Evolutionary conservation across 2,888 invertebrate species (phyloP).

Genomic region (Glyphotaelius pellucidus): DNA sequence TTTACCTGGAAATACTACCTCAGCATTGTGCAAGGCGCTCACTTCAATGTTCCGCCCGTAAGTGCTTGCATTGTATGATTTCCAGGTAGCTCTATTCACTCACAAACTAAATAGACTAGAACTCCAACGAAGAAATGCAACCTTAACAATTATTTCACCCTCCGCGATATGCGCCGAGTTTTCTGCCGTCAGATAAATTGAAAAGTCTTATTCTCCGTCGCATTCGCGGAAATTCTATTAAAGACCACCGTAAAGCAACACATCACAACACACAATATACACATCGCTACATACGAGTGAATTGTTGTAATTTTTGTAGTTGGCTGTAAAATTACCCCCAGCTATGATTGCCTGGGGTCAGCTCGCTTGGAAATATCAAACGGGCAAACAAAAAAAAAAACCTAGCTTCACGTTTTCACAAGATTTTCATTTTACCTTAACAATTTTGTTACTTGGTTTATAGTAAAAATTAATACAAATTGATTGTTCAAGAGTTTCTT

Average conservation of each 20-base stretch:
- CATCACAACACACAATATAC: no score
- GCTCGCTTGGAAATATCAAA: neutral
- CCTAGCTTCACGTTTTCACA: neutral
- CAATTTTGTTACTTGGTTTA: neutral
- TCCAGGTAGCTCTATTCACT: constrained; percentile 24
- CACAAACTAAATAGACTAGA: constrained; percentile 39
- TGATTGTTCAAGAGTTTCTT: no score
- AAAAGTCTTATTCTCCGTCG: constrained; percentile 37
- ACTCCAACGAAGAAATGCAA: constrained; percentile 43
- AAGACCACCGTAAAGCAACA: constrained; percentile 8
- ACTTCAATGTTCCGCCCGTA: constrained; percentile 27
- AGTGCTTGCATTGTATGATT: constrained; percentile 45
- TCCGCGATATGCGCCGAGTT: constrained; percentile 20
- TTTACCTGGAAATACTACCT: constrained; percentile 27
- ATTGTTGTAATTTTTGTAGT: constrained; percentile 19
- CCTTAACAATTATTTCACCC: constrained; percentile 39
- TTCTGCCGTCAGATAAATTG: constrained; percentile 32
- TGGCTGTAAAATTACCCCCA: neutral
- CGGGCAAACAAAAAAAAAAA: neutral
- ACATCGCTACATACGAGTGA: constrained; percentile 2
- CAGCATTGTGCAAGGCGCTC: neutral
- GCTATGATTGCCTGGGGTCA: neutral
- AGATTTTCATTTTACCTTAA: neutral
- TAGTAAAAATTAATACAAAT: neutral
- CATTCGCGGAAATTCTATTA: constrained; percentile 37